phyloP scores from a whole-genome alignment of 2,888 invertebrate genomes.

The Xanthorhoe spadicearia region DNA sequence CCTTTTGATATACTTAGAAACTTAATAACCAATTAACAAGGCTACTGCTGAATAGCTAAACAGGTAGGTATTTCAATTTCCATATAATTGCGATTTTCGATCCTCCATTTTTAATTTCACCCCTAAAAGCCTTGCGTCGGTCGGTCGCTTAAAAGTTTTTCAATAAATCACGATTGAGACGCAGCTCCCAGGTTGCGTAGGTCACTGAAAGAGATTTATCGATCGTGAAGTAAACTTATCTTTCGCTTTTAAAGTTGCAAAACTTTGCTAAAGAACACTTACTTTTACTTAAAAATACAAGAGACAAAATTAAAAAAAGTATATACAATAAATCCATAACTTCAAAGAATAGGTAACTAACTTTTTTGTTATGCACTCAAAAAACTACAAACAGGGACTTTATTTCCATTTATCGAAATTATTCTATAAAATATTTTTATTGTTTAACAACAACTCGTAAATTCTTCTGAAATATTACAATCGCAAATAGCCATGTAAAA shows the following conservation, averaged over 20 bases:
- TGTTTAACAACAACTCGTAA: conserved; percentile 37
- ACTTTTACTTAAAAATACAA: too few relatives aligned
- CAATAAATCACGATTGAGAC: conserved; percentile 2
- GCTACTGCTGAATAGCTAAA: too few relatives aligned
- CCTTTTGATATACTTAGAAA: too few relatives aligned
- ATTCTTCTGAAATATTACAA: conserved; percentile 30
- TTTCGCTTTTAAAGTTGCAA: not conserved
- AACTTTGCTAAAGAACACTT: too few relatives aligned
- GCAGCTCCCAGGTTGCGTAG: not conserved
- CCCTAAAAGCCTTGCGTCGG: not conserved
- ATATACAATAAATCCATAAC: not conserved
- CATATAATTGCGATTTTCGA: not conserved
- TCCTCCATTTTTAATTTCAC: not conserved
- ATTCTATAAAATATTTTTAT: conserved; percentile 35
- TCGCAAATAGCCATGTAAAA: conserved; percentile 39
- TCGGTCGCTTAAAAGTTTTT: not conserved
- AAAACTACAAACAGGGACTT: not conserved
- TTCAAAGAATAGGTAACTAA: not conserved
- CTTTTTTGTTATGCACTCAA: not conserved
- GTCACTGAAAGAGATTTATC: not conserved
- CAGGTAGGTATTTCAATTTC: not conserved
- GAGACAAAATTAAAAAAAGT: not conserved
- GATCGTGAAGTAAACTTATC: not conserved
- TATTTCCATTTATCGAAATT: conserved; percentile 25
- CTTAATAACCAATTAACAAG: too few relatives aligned